Base-by-base conservation (phyloP, 2,888 invertebrate genomes). In the Drosophila mulleri region DNA sequence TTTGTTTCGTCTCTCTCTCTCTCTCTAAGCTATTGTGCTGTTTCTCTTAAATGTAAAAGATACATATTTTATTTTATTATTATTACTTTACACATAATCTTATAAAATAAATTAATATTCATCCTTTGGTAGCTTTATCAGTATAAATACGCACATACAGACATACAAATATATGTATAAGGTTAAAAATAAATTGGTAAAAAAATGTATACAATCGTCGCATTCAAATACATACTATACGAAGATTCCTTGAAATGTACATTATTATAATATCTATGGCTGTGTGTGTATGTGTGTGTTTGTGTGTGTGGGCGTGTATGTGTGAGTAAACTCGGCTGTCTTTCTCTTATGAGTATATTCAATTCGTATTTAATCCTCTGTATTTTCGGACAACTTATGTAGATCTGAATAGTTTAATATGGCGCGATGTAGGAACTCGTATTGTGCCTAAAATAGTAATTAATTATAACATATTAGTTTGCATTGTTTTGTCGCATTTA, bases 361-460 rank as follows among this genome's bases (percentile, higher is more conserved):
- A 80, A 58, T 60, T 61, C 39, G 66, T 72, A 59, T 73, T 89
- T 89, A 86, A 77, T 86, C 89, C 67, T 70, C 79, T 70, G 67
- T 75, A 74, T 71, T 80, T 70, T 86, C 86, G 66, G 92, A 92
- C 76, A 97, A 93, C 93, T 96, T 96, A 94, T 97, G 97, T 82
- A 97, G 95, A 93, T 97, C 97, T 78, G 97, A 96, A 92, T 97
- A 97, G 94, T 97, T 97, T 81, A 97, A 95, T 93, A 98, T 96
- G 92, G 97, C 97, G 94, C 97, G 96, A 94, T 98, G 97, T 89
- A 98, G 94, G 94, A 98, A 98, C 94, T 98, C 97, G 94, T 98
- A 98, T 94, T 98, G 98, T 93, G 96, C 95, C 97, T 98, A 59
- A 11, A 89, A 69, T 14, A 35, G 32, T 37, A 37, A 37, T 14